Evolutionary conservation across 2,797 vertebrate species (phyloP).

Genomic region (Bovichtus diacanthus): DNA sequence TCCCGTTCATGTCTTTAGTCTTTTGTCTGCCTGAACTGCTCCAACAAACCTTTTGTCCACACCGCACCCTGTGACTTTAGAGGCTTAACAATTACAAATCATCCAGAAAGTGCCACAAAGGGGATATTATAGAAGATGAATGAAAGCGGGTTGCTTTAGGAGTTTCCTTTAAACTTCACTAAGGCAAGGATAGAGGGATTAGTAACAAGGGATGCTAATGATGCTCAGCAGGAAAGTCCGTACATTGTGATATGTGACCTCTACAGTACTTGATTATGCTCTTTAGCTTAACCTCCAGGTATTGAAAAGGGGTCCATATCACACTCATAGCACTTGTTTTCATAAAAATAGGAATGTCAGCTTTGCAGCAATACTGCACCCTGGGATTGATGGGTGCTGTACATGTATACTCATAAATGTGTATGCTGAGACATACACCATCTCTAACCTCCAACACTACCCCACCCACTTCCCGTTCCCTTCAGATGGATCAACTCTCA

Average conservation of each 20-base stretch:
- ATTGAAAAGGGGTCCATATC: slow-evolving; percentile 17
- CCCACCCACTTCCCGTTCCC: slow-evolving; percentile 18
- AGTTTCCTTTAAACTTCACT: slow-evolving; percentile 54
- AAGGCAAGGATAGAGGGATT: slow-evolving; percentile 52
- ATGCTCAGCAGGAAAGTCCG: slow-evolving; percentile 21
- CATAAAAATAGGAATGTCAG: slow-evolving; percentile 37
- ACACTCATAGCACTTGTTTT: slow-evolving; percentile 28
- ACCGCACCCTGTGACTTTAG: slow-evolving; percentile 31
- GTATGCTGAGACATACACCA: slow-evolving; percentile 7
- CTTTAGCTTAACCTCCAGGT: slow-evolving; percentile 30
- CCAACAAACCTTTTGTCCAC: slow-evolving; percentile 48
- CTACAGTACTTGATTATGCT: slow-evolving; percentile 37
- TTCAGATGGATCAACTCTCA: slow-evolving; percentile 41
- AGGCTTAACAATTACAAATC: slow-evolving; percentile 65
- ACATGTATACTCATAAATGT: slow-evolving; percentile 27
- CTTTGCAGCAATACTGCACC: neutral
- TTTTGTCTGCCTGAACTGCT: slow-evolving; percentile 53
- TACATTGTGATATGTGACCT: slow-evolving; percentile 57
- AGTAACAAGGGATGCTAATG: slow-evolving; percentile 55
- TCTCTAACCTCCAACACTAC: slow-evolving; percentile 20
- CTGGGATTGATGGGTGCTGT: slow-evolving; percentile 37
- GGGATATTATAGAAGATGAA: slow-evolving; percentile 62
- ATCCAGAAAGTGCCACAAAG: slow-evolving; percentile 54
- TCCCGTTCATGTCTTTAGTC: slow-evolving; percentile 39
- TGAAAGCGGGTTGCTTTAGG: slow-evolving; percentile 29